These are phyloP conservation scores for Panzeria rudis DNA, from an alignment of 2,888 invertebrate species.

Conservation along the genomic window DNA sequence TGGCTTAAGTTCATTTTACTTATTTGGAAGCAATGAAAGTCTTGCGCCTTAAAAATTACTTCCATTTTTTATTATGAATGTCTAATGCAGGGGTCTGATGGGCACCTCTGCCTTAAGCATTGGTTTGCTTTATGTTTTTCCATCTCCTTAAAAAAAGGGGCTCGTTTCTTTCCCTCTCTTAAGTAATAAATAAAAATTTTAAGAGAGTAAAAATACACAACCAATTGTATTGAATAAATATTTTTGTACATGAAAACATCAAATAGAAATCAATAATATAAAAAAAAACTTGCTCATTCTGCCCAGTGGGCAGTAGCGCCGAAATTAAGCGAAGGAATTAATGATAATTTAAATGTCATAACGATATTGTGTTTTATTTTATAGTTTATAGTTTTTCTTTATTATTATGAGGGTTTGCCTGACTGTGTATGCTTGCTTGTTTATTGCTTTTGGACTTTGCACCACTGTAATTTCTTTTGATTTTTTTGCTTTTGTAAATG, in stretches of 20 bases:
- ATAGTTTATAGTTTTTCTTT: neutral
- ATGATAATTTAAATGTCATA: constrained; percentile 1
- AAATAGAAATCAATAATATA: neutral
- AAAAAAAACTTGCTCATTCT: neutral
- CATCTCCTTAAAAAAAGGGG: neutral
- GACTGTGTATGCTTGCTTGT: neutral
- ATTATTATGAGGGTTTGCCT: too few relatives aligned
- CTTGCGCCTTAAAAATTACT: too few relatives aligned
- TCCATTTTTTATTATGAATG: too few relatives aligned
- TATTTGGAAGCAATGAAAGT: too few relatives aligned
- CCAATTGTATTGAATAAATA: neutral
- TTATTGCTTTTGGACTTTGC: constrained; percentile 7
- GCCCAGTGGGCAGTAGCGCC: neutral
- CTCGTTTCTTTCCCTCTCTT: neutral
- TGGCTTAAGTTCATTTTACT: too few relatives aligned
- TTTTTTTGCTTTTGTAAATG: neutral
- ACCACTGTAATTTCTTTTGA: neutral
- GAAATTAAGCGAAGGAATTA: neutral
- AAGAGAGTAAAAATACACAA: neutral
- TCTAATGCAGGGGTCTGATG: too few relatives aligned
- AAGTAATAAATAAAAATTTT: too few relatives aligned
- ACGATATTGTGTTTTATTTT: neutral
- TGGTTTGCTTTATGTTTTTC: neutral
- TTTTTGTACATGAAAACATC: too few relatives aligned
- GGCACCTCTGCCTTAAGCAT: neutral